These are phyloP conservation scores for Ischnura elegans DNA, from an alignment of 2,888 invertebrate species.

Conservation along the genomic window DNA sequence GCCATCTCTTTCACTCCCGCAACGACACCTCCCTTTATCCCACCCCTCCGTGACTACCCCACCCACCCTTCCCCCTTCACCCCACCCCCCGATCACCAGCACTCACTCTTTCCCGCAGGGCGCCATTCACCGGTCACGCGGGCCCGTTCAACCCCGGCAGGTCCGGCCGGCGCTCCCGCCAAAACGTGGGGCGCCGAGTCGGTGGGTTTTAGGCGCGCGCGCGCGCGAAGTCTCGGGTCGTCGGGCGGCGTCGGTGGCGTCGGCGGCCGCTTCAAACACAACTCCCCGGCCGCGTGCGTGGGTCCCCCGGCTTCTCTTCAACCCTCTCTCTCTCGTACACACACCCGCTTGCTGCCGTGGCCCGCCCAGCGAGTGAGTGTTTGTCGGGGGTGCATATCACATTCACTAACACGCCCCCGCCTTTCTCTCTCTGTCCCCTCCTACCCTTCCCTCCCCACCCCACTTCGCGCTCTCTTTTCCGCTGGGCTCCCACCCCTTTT, in stretches of 20 bases:
- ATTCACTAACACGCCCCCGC: slow-evolving; percentile 15
- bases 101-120: slow-evolving; percentile 3
- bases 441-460: neutral
- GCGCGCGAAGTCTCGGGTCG: neutral
- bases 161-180: slow-evolving; percentile 32
- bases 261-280: neutral
- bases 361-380: slow-evolving; percentile 28
- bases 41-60: neutral
- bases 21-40: slow-evolving; percentile 10
- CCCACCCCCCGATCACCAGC: neutral
- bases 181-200: slow-evolving; percentile 19
- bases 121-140: slow-evolving; percentile 38
- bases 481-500: neutral
- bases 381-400: neutral
- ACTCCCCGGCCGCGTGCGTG: neutral
- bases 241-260: neutral
- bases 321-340: neutral
- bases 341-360: slow-evolving; percentile 10
- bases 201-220: neutral
- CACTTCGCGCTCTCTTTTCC: neutral
- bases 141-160: neutral
- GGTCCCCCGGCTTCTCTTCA: neutral
- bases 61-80: neutral
- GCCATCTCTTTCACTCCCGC: slow-evolving; percentile 46
- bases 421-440: neutral